phyloP scores from a whole-genome alignment of 2,797 vertebrate genomes.

The Enteromius radiatus region DNA sequence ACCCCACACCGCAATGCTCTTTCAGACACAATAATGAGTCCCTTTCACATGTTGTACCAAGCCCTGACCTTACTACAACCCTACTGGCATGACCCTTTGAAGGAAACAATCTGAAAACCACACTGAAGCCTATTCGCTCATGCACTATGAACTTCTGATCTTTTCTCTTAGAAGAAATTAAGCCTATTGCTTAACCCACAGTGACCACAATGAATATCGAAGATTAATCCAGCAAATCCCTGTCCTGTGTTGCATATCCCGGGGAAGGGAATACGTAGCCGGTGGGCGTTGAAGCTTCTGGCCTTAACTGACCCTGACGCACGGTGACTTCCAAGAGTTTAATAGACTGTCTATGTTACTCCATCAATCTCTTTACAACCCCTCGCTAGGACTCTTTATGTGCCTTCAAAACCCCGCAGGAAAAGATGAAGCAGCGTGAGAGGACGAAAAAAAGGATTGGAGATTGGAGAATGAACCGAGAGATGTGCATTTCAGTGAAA shows the following conservation, averaged over 20 bases:
- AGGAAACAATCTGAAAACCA: background rate
- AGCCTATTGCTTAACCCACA: constrained; percentile 5
- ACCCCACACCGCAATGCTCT: constrained; percentile 40
- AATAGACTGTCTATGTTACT: constrained; percentile 48
- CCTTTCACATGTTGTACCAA: constrained; percentile 34
- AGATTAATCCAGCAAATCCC: constrained; percentile 21
- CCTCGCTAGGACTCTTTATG: constrained; percentile 45
- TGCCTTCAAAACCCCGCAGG: constrained; percentile 50
- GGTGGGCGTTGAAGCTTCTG: background rate
- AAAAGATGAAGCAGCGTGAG: background rate
- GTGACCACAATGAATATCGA: background rate
- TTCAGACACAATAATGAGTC: constrained; percentile 40
- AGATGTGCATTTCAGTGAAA: constrained; percentile 22
- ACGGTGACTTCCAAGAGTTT: constrained; percentile 40
- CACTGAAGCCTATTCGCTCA: background rate
- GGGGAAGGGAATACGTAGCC: background rate
- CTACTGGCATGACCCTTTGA: background rate
- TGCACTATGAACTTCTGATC: background rate
- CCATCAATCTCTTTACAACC: constrained; percentile 49
- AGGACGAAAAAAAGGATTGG: constrained; percentile 30
- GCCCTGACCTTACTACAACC: constrained; percentile 15
- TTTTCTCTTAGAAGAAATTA: constrained; percentile 9
- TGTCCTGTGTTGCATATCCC: background rate
- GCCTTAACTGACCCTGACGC: constrained; percentile 15
- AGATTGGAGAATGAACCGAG: background rate